Evolutionary conservation across 2,888 invertebrate genomes (phyloP).

Genomic region (Hirtodrosophila alboralis): DNA sequence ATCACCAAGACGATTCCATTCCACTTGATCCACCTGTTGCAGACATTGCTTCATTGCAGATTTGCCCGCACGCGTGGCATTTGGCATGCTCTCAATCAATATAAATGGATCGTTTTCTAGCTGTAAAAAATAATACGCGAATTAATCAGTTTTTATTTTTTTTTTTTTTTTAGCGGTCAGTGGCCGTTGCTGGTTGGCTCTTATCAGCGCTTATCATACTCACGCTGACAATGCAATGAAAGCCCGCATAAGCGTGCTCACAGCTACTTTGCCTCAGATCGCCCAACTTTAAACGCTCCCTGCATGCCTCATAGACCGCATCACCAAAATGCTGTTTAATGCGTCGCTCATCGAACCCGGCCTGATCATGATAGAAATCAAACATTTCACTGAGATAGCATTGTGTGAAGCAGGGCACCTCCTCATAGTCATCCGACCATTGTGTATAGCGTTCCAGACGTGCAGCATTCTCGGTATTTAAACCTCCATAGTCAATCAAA

Average conservation of each 20-base stretch:
- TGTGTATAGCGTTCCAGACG: conserved; percentile 73
- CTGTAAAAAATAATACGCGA: conserved; percentile 42
- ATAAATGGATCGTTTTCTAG: conserved; percentile 80
- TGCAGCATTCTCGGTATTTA: conserved; percentile 49
- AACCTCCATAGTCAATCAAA: conserved; percentile 70
- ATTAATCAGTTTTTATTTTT: conserved; percentile 35
- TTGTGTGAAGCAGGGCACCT: conserved; percentile 79
- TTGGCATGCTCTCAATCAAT: conserved; percentile 72
- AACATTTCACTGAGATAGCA: conserved; percentile 78
- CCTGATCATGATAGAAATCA: conserved; percentile 63
- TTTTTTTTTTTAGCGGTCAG: conserved; percentile 49
- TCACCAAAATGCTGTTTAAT: conserved; percentile 66
- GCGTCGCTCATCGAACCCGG: conserved; percentile 65
- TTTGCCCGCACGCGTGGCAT: conserved; percentile 61
- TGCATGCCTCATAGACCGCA: conserved; percentile 71
- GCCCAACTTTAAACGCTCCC: conserved; percentile 48
- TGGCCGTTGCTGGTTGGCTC: conserved; percentile 38
- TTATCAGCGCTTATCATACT: conserved; percentile 52
- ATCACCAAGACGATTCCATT: conserved; percentile 67
- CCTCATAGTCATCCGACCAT: conserved; percentile 76
- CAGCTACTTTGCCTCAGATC: conserved; percentile 54
- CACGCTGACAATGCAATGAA: conserved; percentile 79
- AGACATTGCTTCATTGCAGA: conserved; percentile 78
- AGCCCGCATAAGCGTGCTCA: conserved; percentile 75
- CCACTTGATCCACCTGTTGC: conserved; percentile 58